phyloP scores from a whole-genome alignment of 2,113 vertebrate species.

The Pachyramphus minor region DNA sequence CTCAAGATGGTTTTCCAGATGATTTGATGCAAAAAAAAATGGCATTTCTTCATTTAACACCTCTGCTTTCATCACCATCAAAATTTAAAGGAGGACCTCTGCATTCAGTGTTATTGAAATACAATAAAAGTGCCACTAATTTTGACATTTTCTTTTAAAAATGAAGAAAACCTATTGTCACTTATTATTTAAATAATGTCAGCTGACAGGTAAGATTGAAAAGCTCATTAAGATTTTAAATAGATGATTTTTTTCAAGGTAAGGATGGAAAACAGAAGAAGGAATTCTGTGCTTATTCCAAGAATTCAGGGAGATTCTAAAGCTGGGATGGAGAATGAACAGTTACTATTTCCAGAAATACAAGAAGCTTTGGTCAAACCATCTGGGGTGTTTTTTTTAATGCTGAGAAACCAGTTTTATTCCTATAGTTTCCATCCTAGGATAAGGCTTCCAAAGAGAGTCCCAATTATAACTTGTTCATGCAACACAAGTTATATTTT shows the following conservation, averaged over 20 bases:
- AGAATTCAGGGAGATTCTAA: neutral
- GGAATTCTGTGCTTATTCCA: neutral
- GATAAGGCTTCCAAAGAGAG: neutral
- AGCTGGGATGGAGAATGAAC: neutral
- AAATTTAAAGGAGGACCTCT: neutral
- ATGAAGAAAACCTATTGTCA: neutral
- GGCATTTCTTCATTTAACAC: neutral
- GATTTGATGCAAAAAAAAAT: neutral
- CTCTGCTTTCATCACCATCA: neutral
- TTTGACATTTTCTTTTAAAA: neutral
- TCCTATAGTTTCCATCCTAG: neutral
- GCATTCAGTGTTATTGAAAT: neutral
- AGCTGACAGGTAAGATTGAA: neutral
- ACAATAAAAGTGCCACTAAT: neutral
- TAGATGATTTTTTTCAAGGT: neutral
- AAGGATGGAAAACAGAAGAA: neutral
- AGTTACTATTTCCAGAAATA: neutral
- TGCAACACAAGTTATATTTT: neutral
- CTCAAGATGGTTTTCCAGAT: neutral
- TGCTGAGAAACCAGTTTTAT: neutral
- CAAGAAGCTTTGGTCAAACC: neutral
- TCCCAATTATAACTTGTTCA: neutral
- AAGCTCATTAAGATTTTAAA: neutral
- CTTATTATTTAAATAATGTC: neutral
- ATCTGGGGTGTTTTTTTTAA: neutral